A percentile compares a stretch with the other conserved stretches of the same genome.
Evolutionary conservation across 2,113 vertebrate genomes (phyloP).

Genomic region (Channa argus): DNA sequence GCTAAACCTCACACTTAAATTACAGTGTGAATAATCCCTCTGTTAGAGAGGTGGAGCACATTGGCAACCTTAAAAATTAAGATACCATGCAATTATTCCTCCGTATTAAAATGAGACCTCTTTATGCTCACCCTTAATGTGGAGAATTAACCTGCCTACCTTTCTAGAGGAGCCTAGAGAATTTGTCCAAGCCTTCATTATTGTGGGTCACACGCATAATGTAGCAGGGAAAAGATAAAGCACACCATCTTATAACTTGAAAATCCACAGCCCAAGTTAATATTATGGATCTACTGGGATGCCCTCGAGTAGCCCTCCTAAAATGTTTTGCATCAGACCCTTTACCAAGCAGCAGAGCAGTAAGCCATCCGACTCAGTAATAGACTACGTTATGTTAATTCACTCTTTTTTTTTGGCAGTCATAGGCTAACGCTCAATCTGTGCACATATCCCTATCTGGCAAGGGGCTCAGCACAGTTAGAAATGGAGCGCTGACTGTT

Average conservation of each 20-base stretch:
- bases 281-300: slow-evolving; percentile 61
- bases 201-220: slow-evolving; percentile 40
- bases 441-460: slow-evolving; percentile 48
- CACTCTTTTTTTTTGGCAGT: slow-evolving; percentile 65
- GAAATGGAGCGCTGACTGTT: slow-evolving; percentile 53
- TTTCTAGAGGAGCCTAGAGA: slow-evolving; percentile 33
- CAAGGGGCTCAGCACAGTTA: slow-evolving; percentile 42
- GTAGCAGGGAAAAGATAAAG: slow-evolving; percentile 41
- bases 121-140: slow-evolving; percentile 56
- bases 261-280: slow-evolving; percentile 48
- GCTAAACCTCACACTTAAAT: slow-evolving; percentile 54
- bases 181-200: slow-evolving; percentile 49
- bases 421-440: slow-evolving; percentile 49
- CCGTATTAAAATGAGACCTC: slow-evolving; percentile 46
- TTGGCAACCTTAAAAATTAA: slow-evolving; percentile 48
- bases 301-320: slow-evolving; percentile 39
- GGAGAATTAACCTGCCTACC: slow-evolving; percentile 53
- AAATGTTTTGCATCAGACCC: slow-evolving; percentile 45
- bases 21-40: slow-evolving; percentile 48
- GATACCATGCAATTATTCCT: slow-evolving; percentile 55
- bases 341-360: slow-evolving; percentile 12
- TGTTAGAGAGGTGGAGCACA: slow-evolving; percentile 38
- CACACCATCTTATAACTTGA: slow-evolving; percentile 29
- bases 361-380: slow-evolving; percentile 33
- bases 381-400: slow-evolving; percentile 55